Base-by-base conservation (phyloP, 2,797 vertebrate species). In the Schizopygopsis malacanthus region DNA sequence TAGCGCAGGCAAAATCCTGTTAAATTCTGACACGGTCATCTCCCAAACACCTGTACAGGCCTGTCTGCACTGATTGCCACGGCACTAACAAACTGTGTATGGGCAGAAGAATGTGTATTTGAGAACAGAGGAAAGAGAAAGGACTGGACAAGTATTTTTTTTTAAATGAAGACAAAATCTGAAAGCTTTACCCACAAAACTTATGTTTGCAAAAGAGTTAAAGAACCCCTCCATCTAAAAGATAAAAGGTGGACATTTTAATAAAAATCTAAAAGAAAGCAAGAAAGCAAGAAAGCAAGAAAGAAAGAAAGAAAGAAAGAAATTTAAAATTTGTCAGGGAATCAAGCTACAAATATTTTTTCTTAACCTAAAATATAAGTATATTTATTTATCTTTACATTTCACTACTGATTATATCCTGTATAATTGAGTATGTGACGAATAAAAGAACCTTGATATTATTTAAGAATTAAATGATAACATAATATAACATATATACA, bases 21-120 rank as follows among this genome's bases (percentile, higher is more conserved):
- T 96, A 96, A 95, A 92, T 96, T 95, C 90, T 94, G 94, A 95
- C 95, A 93, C 90, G 87, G 89, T 94, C 93, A 94, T 93, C 93
- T 92, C 91, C 93, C 92, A 94, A 90, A 92, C 90, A 91, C 82
- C 90, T 88, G 89, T 91, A 93, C 91, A 92, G 88, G 92, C 89
- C 90, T 86, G 87, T 91, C 94, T 89, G 80, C 87, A 82, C 93
- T 87, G 91, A 90, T 76, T 81, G 71, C 22, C 59, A 81, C 7
- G 22, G 16, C 67, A 37, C 54, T 56, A 45, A 85, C 15, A 73
- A 72, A 87, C 63, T 83, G 75, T 67, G 37, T 20, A 20, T 1
- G 4, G 59, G 16, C 7, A 28, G 33, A 33, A 71, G 22, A 2
- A 33, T 8, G 25, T 41, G 28, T 9, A 59, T 63, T 28, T 3